A percentile compares a stretch with the other conserved stretches of the same genome.
Evolutionary conservation across 2,797 vertebrate species (phyloP).

Genomic region (Chiloscyllium punctatum): DNA sequence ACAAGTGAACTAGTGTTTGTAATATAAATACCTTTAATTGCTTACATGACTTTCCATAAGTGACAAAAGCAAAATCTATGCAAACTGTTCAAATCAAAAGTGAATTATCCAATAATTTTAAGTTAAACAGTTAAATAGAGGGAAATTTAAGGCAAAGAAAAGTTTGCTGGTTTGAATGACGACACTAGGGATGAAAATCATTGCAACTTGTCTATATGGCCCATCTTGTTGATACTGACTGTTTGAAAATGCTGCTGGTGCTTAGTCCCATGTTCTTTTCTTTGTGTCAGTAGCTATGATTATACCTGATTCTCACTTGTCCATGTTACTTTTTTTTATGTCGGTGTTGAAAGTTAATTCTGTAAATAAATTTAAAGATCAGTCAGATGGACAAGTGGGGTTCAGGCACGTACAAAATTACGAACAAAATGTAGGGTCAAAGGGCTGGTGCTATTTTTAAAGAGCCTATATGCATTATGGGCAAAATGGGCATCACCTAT

Average conservation of each 20-base stretch:
- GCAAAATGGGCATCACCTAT: too few relatives aligned
- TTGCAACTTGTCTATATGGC: neutral
- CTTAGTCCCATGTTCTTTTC: neutral
- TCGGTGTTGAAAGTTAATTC: neutral
- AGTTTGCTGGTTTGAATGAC: neutral
- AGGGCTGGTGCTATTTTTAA: too few relatives aligned
- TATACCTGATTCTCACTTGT: neutral
- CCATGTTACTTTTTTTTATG: neutral
- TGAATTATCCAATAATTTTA: slow-evolving; percentile 4
- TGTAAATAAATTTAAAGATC: too few relatives aligned
- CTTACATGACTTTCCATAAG: neutral
- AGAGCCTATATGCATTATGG: too few relatives aligned
- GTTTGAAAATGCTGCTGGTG: neutral
- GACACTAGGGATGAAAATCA: neutral
- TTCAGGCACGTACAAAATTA: too few relatives aligned
- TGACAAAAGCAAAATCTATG: neutral
- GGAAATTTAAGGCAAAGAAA: neutral
- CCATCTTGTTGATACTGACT: neutral
- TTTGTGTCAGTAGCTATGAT: neutral
- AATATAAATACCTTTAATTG: slow-evolving; percentile 4
- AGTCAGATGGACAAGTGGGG: too few relatives aligned
- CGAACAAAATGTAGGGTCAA: too few relatives aligned
- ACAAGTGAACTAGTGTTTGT: neutral
- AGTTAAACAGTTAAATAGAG: neutral
- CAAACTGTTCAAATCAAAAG: neutral